These are phyloP conservation scores for Nestor notabilis DNA, from an alignment of 2,113 vertebrate genomes.

Conservation along the genomic window DNA sequence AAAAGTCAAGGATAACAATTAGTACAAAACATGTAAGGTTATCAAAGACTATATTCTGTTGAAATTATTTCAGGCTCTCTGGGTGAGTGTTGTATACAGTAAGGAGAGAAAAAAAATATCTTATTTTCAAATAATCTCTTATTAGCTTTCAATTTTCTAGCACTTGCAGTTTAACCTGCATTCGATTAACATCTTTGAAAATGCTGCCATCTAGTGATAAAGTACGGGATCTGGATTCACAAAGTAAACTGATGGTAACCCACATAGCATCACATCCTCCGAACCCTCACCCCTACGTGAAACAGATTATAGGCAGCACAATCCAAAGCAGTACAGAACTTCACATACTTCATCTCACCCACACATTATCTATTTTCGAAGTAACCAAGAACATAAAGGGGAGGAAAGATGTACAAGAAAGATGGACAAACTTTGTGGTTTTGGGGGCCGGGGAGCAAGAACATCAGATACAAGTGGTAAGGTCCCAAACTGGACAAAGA, in stretches of 20 bases:
- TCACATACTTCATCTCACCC: not conserved
- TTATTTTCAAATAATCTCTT: not conserved
- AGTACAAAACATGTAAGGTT: not conserved
- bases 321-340: not conserved
- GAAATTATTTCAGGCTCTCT: not conserved
- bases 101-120: not conserved
- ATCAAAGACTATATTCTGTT: not conserved
- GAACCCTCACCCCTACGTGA: not conserved
- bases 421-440: not conserved
- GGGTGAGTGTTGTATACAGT: not conserved
- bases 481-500: not conserved
- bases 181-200: not conserved
- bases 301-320: not conserved
- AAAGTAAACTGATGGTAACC: not conserved
- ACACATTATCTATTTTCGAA: not conserved
- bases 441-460: rapidly evolving
- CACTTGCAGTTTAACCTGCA: not conserved
- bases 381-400: not conserved
- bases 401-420: not conserved
- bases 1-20: not conserved
- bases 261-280: rapidly evolving
- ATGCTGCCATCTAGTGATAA: slow-evolving; percentile 36
- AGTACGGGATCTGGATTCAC: not conserved
- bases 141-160: not conserved
- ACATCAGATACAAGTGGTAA: not conserved